phyloP scores from a whole-genome alignment of 1,140 invertebrate genomes.

The Gerris buenoi region DNA sequence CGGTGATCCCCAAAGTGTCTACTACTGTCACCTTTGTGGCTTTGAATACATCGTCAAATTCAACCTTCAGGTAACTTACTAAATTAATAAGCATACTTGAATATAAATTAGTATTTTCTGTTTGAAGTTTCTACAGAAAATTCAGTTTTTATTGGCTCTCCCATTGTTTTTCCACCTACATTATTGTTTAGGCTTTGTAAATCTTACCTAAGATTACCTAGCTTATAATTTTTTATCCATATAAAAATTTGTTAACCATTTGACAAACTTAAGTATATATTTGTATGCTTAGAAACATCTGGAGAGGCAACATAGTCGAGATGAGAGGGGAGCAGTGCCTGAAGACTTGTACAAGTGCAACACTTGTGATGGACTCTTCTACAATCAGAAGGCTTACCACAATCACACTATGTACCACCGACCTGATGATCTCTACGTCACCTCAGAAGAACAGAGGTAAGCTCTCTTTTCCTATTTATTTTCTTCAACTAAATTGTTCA shows the following conservation, averaged over 20 bases:
- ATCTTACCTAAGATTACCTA: no score
- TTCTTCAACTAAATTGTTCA: no score
- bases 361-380: constrained; percentile 47
- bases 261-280: no score
- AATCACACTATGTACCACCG: constrained; percentile 45
- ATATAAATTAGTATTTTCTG: no score
- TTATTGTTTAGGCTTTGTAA: no score
- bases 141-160: no score
- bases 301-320: constrained; percentile 38
- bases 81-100: no score
- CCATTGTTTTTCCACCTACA: no score
- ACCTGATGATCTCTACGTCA: constrained; percentile 44
- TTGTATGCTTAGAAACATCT: constrained; percentile 43
- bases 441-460: constrained; percentile 44
- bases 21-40: constrained; percentile 51
- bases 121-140: no score
- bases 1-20: constrained; percentile 40
- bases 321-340: constrained; percentile 37
- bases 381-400: constrained; percentile 46
- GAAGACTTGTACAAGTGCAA: constrained; percentile 43
- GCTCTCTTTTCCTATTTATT: no score
- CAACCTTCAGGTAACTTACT: constrained; percentile 41
- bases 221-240: constrained; percentile 13
- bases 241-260: background rate
- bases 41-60: constrained; percentile 50